Evolutionary conservation across 2,797 vertebrate genomes (phyloP), one percentile per base, ranked within the genome.

Genomic region (Manis javanica): DNA sequence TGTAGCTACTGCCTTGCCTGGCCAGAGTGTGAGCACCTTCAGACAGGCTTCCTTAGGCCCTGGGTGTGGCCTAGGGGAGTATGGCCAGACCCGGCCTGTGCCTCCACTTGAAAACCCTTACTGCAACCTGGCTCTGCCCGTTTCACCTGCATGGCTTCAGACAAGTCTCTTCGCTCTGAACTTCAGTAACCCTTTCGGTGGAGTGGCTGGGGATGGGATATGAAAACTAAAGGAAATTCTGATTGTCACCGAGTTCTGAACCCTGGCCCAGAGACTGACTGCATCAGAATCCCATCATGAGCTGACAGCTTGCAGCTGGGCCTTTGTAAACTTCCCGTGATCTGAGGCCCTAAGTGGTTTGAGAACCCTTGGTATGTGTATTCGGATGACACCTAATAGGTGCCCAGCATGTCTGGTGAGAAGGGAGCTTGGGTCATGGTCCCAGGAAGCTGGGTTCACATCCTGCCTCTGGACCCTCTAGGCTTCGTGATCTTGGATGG

Each of bases 1-100:
- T 95, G 2, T 71, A 88, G 90, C 64, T 57, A 69, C 59, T 88
- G 74, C 39, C 46, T 96, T 72, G 78, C 74, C 69, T n/a, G 59
- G 34, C 66, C 21, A 39, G 69, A 85, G 21, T 21, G 37, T 53
- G 14, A 53, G 42, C 46, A 57, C 61, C 63, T 85, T 81, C 37
- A 3, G 46, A 55, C 24, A 91, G 63, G 51, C 34, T 92, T 90
- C 92, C 75, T 94, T 55, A 55, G 55, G 26, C 78, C 5, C 3
- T 42, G 8, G 46, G 23, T 19, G 37, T 94, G 21, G 51, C 13
- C 0, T 11, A 69, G 42, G 18, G 13, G 24, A 21, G 10, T 23
- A 39, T 49, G 57, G 55, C 68, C 46, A 39, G 29, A 74, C 21
- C 19, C 0, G 26, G 61, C 42, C 63, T 15, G 9, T 72, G 15